phyloP scores from a whole-genome alignment of 2,888 invertebrate genomes.

The Macropis europaea region DNA sequence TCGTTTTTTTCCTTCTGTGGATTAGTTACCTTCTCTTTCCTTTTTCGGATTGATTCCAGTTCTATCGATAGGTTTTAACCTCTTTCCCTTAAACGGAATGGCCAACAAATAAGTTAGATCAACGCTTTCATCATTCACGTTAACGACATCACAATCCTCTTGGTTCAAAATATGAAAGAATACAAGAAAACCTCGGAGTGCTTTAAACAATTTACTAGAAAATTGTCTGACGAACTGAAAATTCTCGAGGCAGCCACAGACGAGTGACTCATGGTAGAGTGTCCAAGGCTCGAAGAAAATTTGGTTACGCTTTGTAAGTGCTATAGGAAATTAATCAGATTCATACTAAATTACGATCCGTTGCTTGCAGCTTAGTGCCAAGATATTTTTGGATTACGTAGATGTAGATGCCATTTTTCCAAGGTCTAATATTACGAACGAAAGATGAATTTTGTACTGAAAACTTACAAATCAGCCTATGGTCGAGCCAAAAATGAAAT shows the following conservation, averaged over 20 bases:
- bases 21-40: conserved; percentile 24
- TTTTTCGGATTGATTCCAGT: conserved; percentile 7
- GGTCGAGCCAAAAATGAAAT: background rate
- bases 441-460: conserved; percentile 37
- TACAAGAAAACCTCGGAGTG: no score
- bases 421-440: conserved; percentile 54
- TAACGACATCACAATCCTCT: no score
- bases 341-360: conserved; percentile 42
- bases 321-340: conserved; percentile 51
- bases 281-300: background rate
- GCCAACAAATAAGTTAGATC: background rate
- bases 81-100: background rate
- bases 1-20: conserved; percentile 11
- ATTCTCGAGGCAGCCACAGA: no score
- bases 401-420: conserved; percentile 53
- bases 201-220: no score
- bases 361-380: conserved; percentile 50
- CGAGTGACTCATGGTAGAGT: no score
- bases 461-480: no score
- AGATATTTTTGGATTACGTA: conserved; percentile 57
- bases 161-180: no score
- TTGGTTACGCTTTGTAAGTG: background rate
- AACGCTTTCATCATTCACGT: background rate
- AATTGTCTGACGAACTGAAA: no score
- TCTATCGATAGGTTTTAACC: conserved; percentile 4